These are phyloP conservation scores for Melanotaenia duboulayi DNA, from an alignment of 2,113 vertebrate genomes.

Conservation along the genomic window DNA sequence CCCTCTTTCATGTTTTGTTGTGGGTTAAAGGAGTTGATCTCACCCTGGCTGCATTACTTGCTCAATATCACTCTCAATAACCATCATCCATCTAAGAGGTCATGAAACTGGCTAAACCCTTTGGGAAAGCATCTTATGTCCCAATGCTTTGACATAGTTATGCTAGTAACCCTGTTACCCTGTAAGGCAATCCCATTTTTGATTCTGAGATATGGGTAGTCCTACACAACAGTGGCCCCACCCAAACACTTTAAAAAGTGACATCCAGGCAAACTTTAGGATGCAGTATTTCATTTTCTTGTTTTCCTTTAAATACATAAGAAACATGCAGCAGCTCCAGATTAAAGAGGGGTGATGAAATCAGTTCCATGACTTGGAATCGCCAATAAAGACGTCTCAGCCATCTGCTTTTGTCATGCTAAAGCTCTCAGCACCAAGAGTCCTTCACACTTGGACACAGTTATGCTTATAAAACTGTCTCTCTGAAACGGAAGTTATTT, in stretches of 20 bases:
- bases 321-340: slow-evolving; percentile 42
- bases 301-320: slow-evolving; percentile 16
- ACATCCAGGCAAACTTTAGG: slow-evolving; percentile 13
- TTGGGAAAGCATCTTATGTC: slow-evolving; percentile 35
- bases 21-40: slow-evolving; percentile 47
- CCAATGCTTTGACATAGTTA: slow-evolving; percentile 33
- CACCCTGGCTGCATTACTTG: slow-evolving; percentile 52
- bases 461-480: slow-evolving; percentile 46
- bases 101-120: slow-evolving; percentile 41
- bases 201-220: slow-evolving; percentile 34
- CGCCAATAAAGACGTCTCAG: slow-evolving; percentile 47
- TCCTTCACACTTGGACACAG: slow-evolving; percentile 50
- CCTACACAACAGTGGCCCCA: neutral
- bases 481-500: slow-evolving; percentile 13
- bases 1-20: slow-evolving; percentile 60
- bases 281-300: slow-evolving; percentile 39
- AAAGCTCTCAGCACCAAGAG: slow-evolving; percentile 27
- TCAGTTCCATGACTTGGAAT: slow-evolving; percentile 28
- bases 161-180: neutral
- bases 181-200: slow-evolving; percentile 59
- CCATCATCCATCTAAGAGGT: slow-evolving; percentile 48
- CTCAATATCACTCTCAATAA: slow-evolving; percentile 62
- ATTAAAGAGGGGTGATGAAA: slow-evolving; percentile 15
- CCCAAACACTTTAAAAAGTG: slow-evolving; percentile 11
- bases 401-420: slow-evolving; percentile 42